Conservation (phyloP, 92 coral and sea anemone genomes). For the Diadumene lineata region DNA sequence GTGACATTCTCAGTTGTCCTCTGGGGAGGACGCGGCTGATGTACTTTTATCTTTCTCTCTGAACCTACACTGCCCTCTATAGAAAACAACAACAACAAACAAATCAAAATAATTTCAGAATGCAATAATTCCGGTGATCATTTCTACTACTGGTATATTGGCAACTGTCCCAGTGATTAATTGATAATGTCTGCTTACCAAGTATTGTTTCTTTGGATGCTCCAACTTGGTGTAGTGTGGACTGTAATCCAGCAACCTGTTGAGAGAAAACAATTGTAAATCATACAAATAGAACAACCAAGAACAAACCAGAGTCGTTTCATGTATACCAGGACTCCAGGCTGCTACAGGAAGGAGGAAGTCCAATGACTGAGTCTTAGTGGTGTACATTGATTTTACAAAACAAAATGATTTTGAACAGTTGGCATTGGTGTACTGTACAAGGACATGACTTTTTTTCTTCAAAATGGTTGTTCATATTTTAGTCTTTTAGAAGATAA, state of each 20-base stretch:
- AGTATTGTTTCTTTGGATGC: constrained; percentile 49
- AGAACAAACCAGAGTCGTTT: too few species aligned
- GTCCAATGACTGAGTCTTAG: too few species aligned
- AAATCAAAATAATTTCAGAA: neutral
- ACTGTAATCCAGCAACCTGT: constrained; percentile 91
- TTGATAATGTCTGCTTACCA: constrained; percentile 7
- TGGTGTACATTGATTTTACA: too few species aligned
- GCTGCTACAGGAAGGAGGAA: too few species aligned
- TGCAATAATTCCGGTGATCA: neutral
- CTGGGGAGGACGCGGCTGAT: constrained; percentile 53
- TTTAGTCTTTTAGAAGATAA: too few species aligned
- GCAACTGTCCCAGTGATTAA: neutral
- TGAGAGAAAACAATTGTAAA: too few species aligned
- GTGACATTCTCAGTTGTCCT: constrained; percentile 29
- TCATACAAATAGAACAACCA: too few species aligned
- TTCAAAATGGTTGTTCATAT: too few species aligned
- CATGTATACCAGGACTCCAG: too few species aligned
- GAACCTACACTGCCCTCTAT: constrained; percentile 52
- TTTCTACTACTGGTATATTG: neutral
- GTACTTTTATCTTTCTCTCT: constrained; percentile 35
- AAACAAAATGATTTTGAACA: too few species aligned
- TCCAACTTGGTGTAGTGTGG: constrained; percentile 86
- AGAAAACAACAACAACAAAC: neutral
- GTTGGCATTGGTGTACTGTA: too few species aligned
- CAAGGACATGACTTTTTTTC: too few species aligned